phyloP scores from a whole-genome alignment of 2,888 invertebrate genomes.

The Phasia obesa region DNA sequence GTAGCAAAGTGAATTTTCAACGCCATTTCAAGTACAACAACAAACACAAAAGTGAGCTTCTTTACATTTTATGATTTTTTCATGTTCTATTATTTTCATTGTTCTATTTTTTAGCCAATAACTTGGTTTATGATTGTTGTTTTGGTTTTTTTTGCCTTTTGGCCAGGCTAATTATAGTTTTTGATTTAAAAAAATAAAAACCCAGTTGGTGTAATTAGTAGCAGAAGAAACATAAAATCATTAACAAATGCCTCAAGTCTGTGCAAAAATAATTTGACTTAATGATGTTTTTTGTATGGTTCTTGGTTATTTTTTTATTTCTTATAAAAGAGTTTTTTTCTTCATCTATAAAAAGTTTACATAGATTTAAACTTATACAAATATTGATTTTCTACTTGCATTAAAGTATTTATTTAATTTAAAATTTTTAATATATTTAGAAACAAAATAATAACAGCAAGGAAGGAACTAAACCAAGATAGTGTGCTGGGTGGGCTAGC shows the following conservation, averaged over 20 bases:
- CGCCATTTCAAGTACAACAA: slow-evolving; percentile 58
- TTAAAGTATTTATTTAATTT: too few species aligned
- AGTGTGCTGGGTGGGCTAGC: too few species aligned
- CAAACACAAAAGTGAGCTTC: slow-evolving; percentile 14
- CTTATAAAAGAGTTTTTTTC: neutral
- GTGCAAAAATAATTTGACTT: neutral
- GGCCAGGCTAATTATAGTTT: slow-evolving; percentile 59
- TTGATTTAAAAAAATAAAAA: slow-evolving; percentile 9
- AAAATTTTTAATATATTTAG: too few species aligned
- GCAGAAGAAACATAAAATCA: slow-evolving; percentile 33
- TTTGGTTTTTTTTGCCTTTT: slow-evolving; percentile 15
- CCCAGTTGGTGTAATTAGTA: slow-evolving; percentile 59
- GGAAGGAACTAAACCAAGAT: too few species aligned
- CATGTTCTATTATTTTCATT: slow-evolving; percentile 19
- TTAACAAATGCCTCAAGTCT: slow-evolving; percentile 20
- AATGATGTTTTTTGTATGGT: slow-evolving; percentile 17
- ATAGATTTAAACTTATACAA: too few species aligned
- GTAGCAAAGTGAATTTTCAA: slow-evolving; percentile 64
- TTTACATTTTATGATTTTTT: slow-evolving; percentile 39
- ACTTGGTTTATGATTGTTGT: slow-evolving; percentile 50
- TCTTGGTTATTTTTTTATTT: slow-evolving; percentile 5
- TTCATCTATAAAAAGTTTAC: neutral
- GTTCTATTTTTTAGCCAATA: slow-evolving; percentile 32
- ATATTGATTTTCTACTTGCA: too few species aligned
- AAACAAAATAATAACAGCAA: too few species aligned